Conservation (phyloP, 2,888 invertebrate genomes). For the Diarsia mendica region DNA sequence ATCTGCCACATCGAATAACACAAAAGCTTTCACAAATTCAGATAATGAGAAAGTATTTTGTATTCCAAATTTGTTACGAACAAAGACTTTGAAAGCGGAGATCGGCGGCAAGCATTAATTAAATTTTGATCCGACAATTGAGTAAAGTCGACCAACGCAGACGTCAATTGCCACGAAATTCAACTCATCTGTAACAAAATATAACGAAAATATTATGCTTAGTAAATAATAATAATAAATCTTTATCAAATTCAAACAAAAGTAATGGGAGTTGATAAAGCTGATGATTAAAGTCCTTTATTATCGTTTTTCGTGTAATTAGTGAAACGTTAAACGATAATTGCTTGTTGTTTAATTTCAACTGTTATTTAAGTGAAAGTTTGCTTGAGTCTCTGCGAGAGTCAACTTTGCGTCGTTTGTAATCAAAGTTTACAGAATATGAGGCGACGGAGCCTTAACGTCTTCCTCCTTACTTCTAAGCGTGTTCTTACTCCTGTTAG, state of each 20-base stretch:
- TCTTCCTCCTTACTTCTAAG: neutral
- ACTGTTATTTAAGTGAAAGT: constrained; percentile 7
- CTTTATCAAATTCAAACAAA: constrained; percentile 33
- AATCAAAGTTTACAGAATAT: neutral
- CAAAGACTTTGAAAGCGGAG: constrained; percentile 51
- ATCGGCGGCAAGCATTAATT: constrained; percentile 60
- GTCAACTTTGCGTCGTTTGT: neutral
- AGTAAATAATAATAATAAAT: constrained; percentile 22
- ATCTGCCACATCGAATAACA: constrained; percentile 43
- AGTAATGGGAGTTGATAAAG: constrained; percentile 30
- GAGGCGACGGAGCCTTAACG: no score
- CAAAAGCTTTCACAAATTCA: constrained; percentile 52
- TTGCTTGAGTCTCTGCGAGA: constrained; percentile 1
- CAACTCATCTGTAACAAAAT: constrained; percentile 29
- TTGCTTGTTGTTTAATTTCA: constrained; percentile 39
- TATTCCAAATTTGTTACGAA: constrained; percentile 56
- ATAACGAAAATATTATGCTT: constrained; percentile 16
- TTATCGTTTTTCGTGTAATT: constrained; percentile 39
- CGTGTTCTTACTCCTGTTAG: no score
- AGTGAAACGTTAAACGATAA: constrained; percentile 33
- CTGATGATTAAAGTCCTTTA: constrained; percentile 30
- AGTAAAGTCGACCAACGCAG: constrained; percentile 23
- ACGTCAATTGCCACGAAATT: constrained; percentile 21
- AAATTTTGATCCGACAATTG: constrained; percentile 61
- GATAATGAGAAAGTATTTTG: constrained; percentile 63